Evolutionary conservation across 2,113 vertebrate genomes (phyloP).

Genomic region (Psittacus erithacus): DNA sequence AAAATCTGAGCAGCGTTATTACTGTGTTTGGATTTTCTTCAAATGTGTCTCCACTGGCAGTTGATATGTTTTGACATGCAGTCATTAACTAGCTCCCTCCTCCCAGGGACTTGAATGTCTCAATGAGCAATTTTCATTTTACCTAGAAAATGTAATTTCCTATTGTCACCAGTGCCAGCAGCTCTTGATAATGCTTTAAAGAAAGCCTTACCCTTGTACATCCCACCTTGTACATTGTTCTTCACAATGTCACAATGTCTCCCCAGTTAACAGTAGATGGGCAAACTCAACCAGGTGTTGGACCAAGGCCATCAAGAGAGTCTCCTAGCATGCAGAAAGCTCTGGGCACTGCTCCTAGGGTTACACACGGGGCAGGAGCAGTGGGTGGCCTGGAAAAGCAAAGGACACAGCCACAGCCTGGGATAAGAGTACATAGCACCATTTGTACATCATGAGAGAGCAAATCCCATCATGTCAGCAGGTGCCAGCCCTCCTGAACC

Average conservation of each 20-base stretch:
- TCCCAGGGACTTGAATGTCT: fast-evolving
- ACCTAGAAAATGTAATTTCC: not conserved
- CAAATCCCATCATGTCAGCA: not conserved
- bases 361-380: not conserved
- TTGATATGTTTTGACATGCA: fast-evolving
- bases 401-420: not conserved
- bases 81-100: not conserved
- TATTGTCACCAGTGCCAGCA: not conserved
- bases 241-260: not conserved
- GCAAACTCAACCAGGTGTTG: not conserved
- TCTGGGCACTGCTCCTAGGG: not conserved
- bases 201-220: not conserved
- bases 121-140: not conserved
- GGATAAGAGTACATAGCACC: not conserved
- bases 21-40: not conserved
- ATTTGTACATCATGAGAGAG: not conserved
- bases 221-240: no score
- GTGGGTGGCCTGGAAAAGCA: not conserved
- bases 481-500: not conserved
- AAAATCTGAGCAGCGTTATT: not conserved
- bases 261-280: not conserved
- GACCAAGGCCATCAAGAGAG: not conserved
- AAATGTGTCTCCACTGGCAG: not conserved
- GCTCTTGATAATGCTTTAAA: not conserved
- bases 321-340: not conserved